phyloP scores from a whole-genome alignment of 2,797 vertebrate species.

The Sebastes steindachneri region DNA sequence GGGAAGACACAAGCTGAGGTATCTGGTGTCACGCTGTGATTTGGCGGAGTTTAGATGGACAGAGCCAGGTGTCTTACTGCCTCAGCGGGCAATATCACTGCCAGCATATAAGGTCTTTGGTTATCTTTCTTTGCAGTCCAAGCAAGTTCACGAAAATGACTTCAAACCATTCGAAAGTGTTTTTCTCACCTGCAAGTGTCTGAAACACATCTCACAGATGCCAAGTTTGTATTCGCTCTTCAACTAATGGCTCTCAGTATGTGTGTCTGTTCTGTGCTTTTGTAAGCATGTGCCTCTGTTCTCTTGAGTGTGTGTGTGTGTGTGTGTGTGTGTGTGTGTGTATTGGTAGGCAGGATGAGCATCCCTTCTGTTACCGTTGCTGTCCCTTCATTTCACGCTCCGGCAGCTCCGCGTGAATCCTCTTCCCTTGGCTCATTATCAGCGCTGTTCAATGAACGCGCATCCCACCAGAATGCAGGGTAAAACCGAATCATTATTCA shows the following conservation, averaged over 20 bases:
- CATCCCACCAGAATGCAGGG: conserved; percentile 69
- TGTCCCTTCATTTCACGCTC: conserved; percentile 89
- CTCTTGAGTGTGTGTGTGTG: conserved; percentile 30
- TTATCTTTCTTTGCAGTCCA: conserved; percentile 60
- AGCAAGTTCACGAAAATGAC: conserved; percentile 33
- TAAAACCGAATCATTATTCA: conserved; percentile 83
- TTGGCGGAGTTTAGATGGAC: conserved; percentile 59
- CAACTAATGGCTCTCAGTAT: conserved; percentile 50
- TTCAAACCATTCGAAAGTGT: conserved; percentile 37
- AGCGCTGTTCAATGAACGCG: conserved; percentile 77
- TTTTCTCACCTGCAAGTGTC: conserved; percentile 18
- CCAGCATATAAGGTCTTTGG: conserved; percentile 39
- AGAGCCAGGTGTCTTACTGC: conserved; percentile 49
- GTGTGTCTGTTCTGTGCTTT: conserved; percentile 42
- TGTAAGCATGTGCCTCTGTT: conserved; percentile 48
- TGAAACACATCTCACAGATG: conserved; percentile 42
- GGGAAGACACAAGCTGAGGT: conserved; percentile 45
- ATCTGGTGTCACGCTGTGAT: conserved; percentile 57
- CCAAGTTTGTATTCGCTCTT: conserved; percentile 53
- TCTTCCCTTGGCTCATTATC: conserved; percentile 87
- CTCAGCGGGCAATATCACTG: conserved; percentile 34
- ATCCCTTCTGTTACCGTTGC: conserved; percentile 78
- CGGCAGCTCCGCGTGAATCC: conserved; percentile 80
- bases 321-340: conserved; percentile 51
- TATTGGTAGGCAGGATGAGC: conserved; percentile 73